A percentile compares a stretch with the other conserved stretches of the same genome.
These are phyloP conservation scores for Idaea biselata DNA, from an alignment of 2,888 invertebrate species.

Conservation along the genomic window DNA sequence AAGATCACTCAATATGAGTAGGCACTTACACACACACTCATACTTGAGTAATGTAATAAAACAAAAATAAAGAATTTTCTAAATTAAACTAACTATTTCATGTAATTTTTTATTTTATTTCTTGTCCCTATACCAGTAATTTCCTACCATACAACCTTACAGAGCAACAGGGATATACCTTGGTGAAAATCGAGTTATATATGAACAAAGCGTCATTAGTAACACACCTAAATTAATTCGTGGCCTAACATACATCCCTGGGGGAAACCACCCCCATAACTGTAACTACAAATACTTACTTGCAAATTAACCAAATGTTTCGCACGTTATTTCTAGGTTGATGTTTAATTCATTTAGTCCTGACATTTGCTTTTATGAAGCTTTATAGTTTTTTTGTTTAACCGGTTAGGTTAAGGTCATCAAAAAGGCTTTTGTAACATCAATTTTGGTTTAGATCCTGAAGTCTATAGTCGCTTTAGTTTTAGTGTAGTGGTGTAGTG, in stretches of 20 bases:
- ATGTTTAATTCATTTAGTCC: not conserved
- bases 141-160: not conserved
- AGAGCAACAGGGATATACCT: too few species aligned
- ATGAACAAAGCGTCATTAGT: not conserved
- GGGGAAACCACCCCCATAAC: not conserved
- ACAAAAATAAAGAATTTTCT: too few species aligned
- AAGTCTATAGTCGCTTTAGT: not conserved
- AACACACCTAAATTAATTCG: not conserved
- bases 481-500: not conserved
- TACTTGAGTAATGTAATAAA: too few species aligned
- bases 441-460: conserved; percentile 7
- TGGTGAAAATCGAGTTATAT: not conserved
- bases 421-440: conserved; percentile 7
- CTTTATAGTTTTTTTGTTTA: conserved; percentile 2
- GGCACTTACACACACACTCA: too few species aligned
- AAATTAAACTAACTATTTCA: too few species aligned
- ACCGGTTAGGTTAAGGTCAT: conserved; percentile 11
- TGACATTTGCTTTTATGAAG: not conserved
- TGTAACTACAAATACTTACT: not conserved
- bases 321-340: not conserved
- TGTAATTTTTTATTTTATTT: not conserved
- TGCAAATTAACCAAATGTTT: not conserved
- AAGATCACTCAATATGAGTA: not conserved
- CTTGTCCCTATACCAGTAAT: not conserved
- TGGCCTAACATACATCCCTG: conserved; percentile 1